Conservation (phyloP, 2,888 invertebrate species). For the Thelaira solivaga region DNA sequence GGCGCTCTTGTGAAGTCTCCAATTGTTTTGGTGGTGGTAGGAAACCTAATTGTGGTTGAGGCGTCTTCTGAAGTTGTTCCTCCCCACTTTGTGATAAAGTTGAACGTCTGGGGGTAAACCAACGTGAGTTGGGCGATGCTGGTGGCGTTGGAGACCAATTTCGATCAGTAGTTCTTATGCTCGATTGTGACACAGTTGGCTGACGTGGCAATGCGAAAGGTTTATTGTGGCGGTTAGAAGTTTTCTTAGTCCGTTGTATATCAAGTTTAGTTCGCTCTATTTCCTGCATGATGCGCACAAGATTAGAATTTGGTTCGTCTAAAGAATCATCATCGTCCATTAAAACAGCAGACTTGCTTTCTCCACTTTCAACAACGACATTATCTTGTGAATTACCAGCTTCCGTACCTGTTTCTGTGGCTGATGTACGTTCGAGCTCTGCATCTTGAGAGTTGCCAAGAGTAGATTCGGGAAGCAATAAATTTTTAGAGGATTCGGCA, state of each 20-base stretch:
- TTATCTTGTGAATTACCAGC: conserved; percentile 51
- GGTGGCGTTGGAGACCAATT: conserved; percentile 73
- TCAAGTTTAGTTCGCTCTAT: conserved; percentile 73
- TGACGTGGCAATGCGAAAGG: conserved; percentile 38
- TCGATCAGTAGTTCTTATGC: conserved; percentile 64
- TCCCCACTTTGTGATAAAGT: conserved; percentile 46
- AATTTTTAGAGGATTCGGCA: conserved; percentile 11
- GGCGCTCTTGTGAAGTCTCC: conserved; percentile 24
- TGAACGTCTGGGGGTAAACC: conserved; percentile 53
- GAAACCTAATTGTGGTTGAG: conserved; percentile 18
- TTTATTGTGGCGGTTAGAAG: conserved; percentile 55
- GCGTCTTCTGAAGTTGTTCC: conserved; percentile 16
- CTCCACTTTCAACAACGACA: conserved; percentile 6
- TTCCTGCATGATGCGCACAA: conserved; percentile 71
- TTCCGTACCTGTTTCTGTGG: conserved; percentile 59
- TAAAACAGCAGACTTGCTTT: conserved; percentile 3
- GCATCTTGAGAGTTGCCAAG: conserved; percentile 57
- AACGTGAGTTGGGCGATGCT: conserved; percentile 68
- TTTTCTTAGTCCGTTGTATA: conserved; percentile 72
- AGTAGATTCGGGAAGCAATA: conserved; percentile 40
- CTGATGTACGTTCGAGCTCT: conserved; percentile 60
- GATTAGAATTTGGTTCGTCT: conserved; percentile 67
- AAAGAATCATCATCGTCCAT: conserved; percentile 65
- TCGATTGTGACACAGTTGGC: conserved; percentile 51
- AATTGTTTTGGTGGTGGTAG: conserved; percentile 36